Evolutionary conservation across 2,113 vertebrate species (phyloP).

Genomic region (Athene noctua): DNA sequence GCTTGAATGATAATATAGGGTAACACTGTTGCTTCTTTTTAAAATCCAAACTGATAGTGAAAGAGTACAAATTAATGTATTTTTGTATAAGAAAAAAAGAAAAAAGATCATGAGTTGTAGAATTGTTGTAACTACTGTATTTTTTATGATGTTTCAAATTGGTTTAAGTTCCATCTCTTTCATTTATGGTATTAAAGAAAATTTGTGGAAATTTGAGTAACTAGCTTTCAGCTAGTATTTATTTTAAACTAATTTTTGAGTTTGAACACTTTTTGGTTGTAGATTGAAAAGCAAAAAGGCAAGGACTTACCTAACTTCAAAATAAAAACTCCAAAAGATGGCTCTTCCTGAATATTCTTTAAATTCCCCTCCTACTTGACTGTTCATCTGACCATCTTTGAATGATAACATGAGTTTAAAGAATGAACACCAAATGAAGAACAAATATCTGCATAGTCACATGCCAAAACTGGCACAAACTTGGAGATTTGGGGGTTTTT

Average conservation of each 20-base stretch:
- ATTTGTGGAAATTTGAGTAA: not conserved
- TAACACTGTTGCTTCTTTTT: not conserved
- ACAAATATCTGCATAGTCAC: not conserved
- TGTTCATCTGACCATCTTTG: not conserved
- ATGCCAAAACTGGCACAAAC: not conserved
- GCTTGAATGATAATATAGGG: not conserved
- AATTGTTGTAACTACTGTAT: not conserved
- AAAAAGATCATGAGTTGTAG: not conserved
- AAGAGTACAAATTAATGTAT: not conserved
- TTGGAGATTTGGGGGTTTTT: not conserved
- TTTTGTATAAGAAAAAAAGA: not conserved
- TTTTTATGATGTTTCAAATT: not conserved
- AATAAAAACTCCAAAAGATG: not conserved
- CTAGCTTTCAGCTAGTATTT: not conserved
- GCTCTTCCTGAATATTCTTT: not conserved
- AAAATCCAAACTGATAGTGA: not conserved
- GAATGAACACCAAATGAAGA: not conserved
- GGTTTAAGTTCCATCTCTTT: not conserved
- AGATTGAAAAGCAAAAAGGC: not conserved
- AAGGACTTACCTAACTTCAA: not conserved
- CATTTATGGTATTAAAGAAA: not conserved
- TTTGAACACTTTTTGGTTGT: not conserved
- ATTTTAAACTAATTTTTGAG: not conserved
- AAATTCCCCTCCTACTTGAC: not conserved
- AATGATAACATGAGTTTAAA: not conserved